Evolutionary conservation across 2,888 invertebrate genomes (phyloP).

Genomic region (Watsonalla cultraria): DNA sequence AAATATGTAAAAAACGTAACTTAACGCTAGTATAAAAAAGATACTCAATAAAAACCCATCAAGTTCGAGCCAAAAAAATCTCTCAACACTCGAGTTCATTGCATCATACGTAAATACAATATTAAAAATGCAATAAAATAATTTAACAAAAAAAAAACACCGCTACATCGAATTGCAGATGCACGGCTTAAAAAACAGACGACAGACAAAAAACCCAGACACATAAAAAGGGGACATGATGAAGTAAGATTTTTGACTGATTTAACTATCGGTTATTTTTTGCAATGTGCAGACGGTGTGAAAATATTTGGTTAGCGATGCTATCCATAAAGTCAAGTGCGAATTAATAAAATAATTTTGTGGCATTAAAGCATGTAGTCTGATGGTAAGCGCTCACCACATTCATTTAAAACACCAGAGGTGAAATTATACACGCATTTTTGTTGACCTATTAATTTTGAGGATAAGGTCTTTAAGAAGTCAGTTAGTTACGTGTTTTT

Average conservation of each 20-base stretch:
- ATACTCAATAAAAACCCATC: too few relatives aligned
- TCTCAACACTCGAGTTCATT: neutral
- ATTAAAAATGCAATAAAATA: constrained; percentile 15
- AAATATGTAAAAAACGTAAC: too few relatives aligned
- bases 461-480: too few relatives aligned
- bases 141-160: constrained; percentile 7
- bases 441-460: too few relatives aligned
- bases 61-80: neutral
- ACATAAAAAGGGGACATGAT: constrained; percentile 31
- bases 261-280: constrained; percentile 11
- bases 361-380: too few relatives aligned
- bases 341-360: too few relatives aligned
- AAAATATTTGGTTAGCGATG: neutral
- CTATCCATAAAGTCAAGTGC: too few relatives aligned
- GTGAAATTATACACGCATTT: too few relatives aligned
- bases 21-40: too few relatives aligned
- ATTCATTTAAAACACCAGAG: too few relatives aligned
- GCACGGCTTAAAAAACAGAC: constrained; percentile 25
- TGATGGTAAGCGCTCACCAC: too few relatives aligned
- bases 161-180: constrained; percentile 11
- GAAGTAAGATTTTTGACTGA: constrained; percentile 24
- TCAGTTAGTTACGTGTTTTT: too few relatives aligned
- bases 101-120: neutral
- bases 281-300: constrained; percentile 6
- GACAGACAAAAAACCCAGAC: constrained; percentile 47